Conservation (phyloP, 2,113 vertebrate species). For the Rhabdomys dilectus region DNA sequence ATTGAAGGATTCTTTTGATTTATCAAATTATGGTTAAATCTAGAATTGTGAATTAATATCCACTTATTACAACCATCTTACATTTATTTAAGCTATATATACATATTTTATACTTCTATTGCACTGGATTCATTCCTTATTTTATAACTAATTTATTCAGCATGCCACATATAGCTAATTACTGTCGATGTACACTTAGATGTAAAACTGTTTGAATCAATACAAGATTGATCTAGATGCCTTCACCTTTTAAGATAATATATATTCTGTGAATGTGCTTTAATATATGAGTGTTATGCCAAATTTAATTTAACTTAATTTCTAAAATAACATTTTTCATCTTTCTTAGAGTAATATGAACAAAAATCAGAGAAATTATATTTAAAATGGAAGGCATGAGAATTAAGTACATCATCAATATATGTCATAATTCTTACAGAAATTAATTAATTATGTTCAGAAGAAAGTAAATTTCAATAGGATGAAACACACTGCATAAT, state of each 20-base stretch:
- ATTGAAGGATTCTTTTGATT: not conserved
- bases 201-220: constrained; percentile 48
- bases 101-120: not conserved
- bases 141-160: not conserved
- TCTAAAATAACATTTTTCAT: constrained; percentile 8
- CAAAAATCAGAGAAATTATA: constrained; percentile 8
- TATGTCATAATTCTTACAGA: not conserved
- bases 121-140: not conserved
- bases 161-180: not conserved
- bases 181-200: not conserved
- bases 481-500: not conserved
- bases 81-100: constrained; percentile 1
- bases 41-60: constrained; percentile 12
- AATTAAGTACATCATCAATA: not conserved
- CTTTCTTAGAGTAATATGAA: not conserved
- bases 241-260: constrained; percentile 11
- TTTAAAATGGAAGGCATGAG: not conserved
- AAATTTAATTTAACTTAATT: not conserved
- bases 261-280: not conserved
- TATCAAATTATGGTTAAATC: not conserved
- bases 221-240: not conserved
- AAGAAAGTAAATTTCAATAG: not conserved
- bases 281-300: not conserved
- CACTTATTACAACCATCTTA: not conserved
- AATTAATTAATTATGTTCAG: constrained; percentile 9